Conservation (phyloP, 1,140 invertebrate genomes). For the Scaptomyza montana region DNA sequence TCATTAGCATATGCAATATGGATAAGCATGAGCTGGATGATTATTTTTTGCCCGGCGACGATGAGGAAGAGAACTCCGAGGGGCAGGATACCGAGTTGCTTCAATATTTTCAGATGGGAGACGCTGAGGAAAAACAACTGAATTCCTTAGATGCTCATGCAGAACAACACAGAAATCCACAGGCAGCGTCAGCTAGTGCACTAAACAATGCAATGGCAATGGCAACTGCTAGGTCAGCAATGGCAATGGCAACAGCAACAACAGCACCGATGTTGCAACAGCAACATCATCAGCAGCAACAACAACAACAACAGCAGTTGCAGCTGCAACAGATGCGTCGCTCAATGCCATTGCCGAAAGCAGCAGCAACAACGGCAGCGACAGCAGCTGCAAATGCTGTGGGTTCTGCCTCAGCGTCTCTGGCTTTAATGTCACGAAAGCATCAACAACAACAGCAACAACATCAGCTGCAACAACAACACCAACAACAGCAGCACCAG, state of each 20-base stretch:
- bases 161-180: slow-evolving; percentile 80
- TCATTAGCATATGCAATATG: slow-evolving; percentile 89
- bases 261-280: slow-evolving; percentile 29
- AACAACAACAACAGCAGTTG: slow-evolving; percentile 22
- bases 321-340: slow-evolving; percentile 44
- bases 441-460: slow-evolving; percentile 73
- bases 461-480: slow-evolving; percentile 36
- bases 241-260: slow-evolving; percentile 32
- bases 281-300: slow-evolving; percentile 26
- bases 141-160: slow-evolving; percentile 82
- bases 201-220: slow-evolving; percentile 14
- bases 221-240: slow-evolving; percentile 34
- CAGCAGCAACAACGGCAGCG: slow-evolving; percentile 38
- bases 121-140: slow-evolving; percentile 83
- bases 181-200: slow-evolving; percentile 33
- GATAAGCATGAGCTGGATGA: slow-evolving; percentile 91
- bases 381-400: slow-evolving; percentile 57
- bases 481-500: slow-evolving; percentile 46
- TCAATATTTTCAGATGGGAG: slow-evolving; percentile 89
- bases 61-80: slow-evolving; percentile 89
- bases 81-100: slow-evolving; percentile 91
- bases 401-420: slow-evolving; percentile 84
- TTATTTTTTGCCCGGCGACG: slow-evolving; percentile 86
- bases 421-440: slow-evolving; percentile 81
- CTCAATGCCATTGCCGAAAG: slow-evolving; percentile 41